Conservation (phyloP, 2,113 vertebrate species). For the Elaphurus davidianus region DNA sequence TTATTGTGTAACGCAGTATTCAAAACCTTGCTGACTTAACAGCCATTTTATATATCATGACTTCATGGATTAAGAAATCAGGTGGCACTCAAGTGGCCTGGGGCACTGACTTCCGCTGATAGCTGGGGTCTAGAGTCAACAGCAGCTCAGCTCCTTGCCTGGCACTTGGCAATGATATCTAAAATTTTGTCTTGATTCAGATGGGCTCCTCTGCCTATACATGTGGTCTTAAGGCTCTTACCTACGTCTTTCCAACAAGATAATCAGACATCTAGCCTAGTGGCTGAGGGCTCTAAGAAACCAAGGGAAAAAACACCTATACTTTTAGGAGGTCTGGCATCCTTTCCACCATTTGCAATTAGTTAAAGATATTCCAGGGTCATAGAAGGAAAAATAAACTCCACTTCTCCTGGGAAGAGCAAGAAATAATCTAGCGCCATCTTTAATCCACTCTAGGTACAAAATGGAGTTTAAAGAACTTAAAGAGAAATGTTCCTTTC, state of each 20-base stretch:
- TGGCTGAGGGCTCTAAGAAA: background rate
- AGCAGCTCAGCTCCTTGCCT: background rate
- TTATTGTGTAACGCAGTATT: background rate
- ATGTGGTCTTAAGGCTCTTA: background rate
- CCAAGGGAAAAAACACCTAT: background rate
- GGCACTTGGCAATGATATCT: background rate
- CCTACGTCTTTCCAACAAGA: background rate
- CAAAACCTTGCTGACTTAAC: background rate
- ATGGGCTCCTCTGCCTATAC: rapidly evolving
- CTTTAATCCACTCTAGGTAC: background rate
- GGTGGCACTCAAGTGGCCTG: background rate
- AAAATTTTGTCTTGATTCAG: background rate
- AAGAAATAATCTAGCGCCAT: background rate
- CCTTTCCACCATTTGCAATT: background rate
- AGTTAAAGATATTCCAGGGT: background rate
- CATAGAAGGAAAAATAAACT: background rate
- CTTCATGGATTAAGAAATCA: background rate
- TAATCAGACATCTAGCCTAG: background rate
- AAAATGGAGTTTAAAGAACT: background rate
- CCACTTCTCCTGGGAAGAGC: background rate
- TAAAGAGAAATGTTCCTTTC: background rate
- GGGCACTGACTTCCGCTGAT: background rate
- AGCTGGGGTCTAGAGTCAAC: background rate
- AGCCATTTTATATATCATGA: background rate
- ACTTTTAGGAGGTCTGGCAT: background rate